phyloP scores from a whole-genome alignment of 37 sponge, comb jelly and placozoan species.

The Bolinopsis microptera region DNA sequence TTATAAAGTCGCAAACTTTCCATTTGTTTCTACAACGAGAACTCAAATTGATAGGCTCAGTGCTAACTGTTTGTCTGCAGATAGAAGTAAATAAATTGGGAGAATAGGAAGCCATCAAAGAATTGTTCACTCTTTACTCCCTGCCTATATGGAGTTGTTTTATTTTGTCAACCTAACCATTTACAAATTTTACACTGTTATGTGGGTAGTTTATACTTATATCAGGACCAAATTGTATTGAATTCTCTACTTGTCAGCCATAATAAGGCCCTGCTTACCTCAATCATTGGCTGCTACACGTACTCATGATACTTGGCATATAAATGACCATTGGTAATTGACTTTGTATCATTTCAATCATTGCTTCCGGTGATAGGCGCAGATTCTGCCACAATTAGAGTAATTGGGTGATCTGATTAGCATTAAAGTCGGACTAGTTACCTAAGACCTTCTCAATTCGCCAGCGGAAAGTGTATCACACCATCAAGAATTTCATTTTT shows the following conservation, averaged over 20 bases:
- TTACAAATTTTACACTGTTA: too few species aligned
- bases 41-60: neutral
- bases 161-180: too few species aligned
- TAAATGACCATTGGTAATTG: neutral
- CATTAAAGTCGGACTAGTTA: neutral
- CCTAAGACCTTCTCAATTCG: neutral
- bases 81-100: neutral
- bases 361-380: neutral
- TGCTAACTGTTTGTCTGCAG: neutral
- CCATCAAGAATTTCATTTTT: neutral
- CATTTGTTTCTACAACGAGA: neutral
- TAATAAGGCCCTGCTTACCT: too few species aligned
- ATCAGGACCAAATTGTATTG: too few species aligned
- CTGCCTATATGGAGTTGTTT: too few species aligned
- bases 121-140: too few species aligned
- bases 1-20: neutral
- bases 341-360: neutral
- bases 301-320: neutral
- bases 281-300: too few species aligned
- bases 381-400: neutral
- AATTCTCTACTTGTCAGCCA: too few species aligned
- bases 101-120: neutral
- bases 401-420: neutral
- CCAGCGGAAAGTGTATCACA: neutral
- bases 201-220: too few species aligned